Evolutionary conservation across 2,113 vertebrate species (phyloP), one percentile per base, ranked within the genome.

Genomic region (Crotalus helleri): DNA sequence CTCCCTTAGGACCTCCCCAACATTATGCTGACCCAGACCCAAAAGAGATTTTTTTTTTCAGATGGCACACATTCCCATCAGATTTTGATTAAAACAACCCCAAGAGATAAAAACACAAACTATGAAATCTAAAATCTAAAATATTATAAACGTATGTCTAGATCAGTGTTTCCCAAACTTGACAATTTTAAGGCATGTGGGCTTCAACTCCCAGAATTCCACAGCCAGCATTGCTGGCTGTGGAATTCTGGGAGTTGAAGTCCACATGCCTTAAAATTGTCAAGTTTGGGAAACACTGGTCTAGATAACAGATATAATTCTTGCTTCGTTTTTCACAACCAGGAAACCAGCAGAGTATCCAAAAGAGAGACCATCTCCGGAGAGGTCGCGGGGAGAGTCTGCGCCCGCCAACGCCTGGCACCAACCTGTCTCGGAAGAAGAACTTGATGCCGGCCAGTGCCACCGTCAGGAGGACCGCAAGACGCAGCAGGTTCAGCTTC

Each of bases 351-450:
- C 11, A 51, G 49, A 51, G 49, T 51, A 51, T 51, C 15, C n/a
- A 33, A 33, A 15, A 39, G n/a, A 2, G 69, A 33, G n/a, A 81
- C n/a, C 15, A 19, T 39, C 24, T 5, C 2, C 10, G 1, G 10
- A 21, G n/a, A 24, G 33, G 55, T 33, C 1, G 5, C 55, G 2
- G 33, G 53, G 24, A 19, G 3, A 1, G n/a, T 7, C 69, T 9
- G 1, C 5, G 49, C 46, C 87, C 54, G n/a, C 19, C 39, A 3
- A 44, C n/a, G 3, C 29, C 3, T 1, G 53, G n/a, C 57, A 92
- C 97, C 96, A 64, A 98, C 98, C 97, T 97, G 95, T 96, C 96
- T 0, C 87, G 94, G 44, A 95, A 96, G 57, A 97, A 89, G 51
- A 97, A 95, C 90, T 97, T 98, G 92, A 97, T 94, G 86, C 95